Evolutionary conservation across 2,113 vertebrate genomes (phyloP), one percentile per base, ranked within the genome.

Genomic region (Mastomys coucha): DNA sequence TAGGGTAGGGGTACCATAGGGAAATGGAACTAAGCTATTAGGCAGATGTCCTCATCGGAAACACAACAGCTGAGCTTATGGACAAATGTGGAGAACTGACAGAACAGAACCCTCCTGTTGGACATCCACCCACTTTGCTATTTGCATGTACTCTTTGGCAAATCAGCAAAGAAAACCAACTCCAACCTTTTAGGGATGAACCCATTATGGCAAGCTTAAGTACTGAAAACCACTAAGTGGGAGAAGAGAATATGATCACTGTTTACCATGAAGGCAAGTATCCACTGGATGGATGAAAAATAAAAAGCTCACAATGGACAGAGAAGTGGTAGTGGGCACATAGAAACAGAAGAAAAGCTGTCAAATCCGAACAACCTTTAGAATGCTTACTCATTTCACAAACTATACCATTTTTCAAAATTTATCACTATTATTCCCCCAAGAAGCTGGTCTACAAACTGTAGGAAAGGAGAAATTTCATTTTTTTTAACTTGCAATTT

Each of bases 191-290:
- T 56, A 91, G 65, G 77, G 63, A 67, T 36, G 91, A 95, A 39
- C 39, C 81, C 93, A 97, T 69, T 78, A 95, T 94, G 91, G 87
- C 80, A 95, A 94, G 93, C 36, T 56, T 69, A 69, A 93, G 86
- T 58, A 86, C 60, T n/a, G 60, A 90, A 96, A 97, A 88, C 91
- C 91, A 89, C 94, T 88, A 76, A 95, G 42, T 81, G 51, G 95
- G 58, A 19, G 72, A 70, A 84, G 75, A 91, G 78, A 81, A 73
- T 14, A 91, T 76, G 84, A 90, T 89, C 89, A 89, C 77, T 89
- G 76, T 91, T 96, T 63, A 91, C 91, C 72, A 20, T 0, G 8
- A 90, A 63, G 91, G 60, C 65, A 42, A 86, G n/a, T 70, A 63
- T 92, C 93, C 67, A 39, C 33, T 91, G 36, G 70, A 80, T 85